A percentile compares a stretch with the other conserved stretches of the same genome.
Evolutionary conservation across 2,888 invertebrate genomes (phyloP).

Genomic region (Metacarcinus magister): DNA sequence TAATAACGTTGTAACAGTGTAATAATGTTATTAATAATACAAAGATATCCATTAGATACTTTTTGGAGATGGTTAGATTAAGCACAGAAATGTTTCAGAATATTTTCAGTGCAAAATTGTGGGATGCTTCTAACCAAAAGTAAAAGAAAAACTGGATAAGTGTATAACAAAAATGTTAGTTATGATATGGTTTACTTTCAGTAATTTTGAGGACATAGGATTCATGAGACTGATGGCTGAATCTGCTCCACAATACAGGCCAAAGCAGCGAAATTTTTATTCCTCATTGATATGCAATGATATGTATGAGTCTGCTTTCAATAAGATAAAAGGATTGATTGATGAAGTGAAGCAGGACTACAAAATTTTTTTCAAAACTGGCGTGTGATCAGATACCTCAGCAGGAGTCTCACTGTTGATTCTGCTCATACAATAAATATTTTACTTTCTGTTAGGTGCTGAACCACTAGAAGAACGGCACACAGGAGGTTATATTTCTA

Average conservation of each 20-base stretch:
- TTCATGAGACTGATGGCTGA: constrained; percentile 71
- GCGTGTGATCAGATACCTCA: constrained; percentile 57
- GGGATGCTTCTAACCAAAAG: constrained; percentile 57
- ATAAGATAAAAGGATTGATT: no score
- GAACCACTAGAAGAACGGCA: constrained; percentile 64
- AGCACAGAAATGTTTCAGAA: constrained; percentile 18
- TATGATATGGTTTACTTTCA: constrained; percentile 72
- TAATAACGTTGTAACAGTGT: no score
- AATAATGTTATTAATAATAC: no score
- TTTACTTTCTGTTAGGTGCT: constrained; percentile 35
- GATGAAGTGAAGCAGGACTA: neutral
- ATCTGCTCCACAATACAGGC: constrained; percentile 59
- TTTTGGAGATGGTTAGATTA: no score
- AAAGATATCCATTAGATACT: no score
- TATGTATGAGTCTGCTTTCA: no score
- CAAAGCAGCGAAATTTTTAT: constrained; percentile 69
- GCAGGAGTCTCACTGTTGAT: constrained; percentile 56
- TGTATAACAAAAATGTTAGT: constrained; percentile 71
- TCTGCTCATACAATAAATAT: constrained; percentile 58
- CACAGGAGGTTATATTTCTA: constrained; percentile 64
- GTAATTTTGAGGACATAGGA: constrained; percentile 67
- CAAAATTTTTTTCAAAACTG: constrained; percentile 58
- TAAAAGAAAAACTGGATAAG: no score
- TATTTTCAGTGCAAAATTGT: neutral
- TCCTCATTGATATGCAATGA: constrained; percentile 64